Evolutionary conservation across 2,113 vertebrate species (phyloP).

Genomic region (Hippocampus abdominalis): DNA sequence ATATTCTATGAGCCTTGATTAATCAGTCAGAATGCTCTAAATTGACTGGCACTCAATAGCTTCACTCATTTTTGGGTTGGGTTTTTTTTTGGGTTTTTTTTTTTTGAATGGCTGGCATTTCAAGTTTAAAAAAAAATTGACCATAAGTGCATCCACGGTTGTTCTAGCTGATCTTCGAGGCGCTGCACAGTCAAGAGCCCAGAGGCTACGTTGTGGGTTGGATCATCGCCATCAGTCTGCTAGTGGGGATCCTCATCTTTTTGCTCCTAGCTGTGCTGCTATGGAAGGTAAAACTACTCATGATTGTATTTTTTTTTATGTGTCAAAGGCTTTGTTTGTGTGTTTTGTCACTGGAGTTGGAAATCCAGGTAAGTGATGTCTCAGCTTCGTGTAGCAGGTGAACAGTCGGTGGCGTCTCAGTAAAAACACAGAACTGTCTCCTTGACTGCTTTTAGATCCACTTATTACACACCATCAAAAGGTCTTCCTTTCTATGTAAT

Average conservation of each 20-base stretch:
- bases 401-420: too few relatives aligned
- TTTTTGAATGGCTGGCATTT: too few relatives aligned
- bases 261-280: conserved; percentile 91
- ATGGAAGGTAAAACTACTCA: conserved; percentile 87
- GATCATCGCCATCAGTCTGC: conserved; percentile 98
- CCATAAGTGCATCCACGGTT: conserved; percentile 12
- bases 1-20: too few relatives aligned
- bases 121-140: background rate
- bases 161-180: conserved; percentile 93
- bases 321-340: background rate
- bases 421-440: too few relatives aligned
- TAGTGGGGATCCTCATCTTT: conserved; percentile 98
- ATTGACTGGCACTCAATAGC: too few relatives aligned
- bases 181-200: conserved; percentile 93
- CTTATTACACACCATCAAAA: background rate
- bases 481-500: background rate
- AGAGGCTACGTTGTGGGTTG: conserved; percentile 96
- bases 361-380: too few relatives aligned
- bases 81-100: too few relatives aligned
- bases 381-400: too few relatives aligned
- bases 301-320: background rate
- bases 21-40: too few relatives aligned
- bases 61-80: too few relatives aligned
- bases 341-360: background rate
- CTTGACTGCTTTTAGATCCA: too few relatives aligned